These are phyloP conservation scores for Hucho hucho DNA, from an alignment of 2,113 vertebrate genomes.

Conservation along the genomic window DNA sequence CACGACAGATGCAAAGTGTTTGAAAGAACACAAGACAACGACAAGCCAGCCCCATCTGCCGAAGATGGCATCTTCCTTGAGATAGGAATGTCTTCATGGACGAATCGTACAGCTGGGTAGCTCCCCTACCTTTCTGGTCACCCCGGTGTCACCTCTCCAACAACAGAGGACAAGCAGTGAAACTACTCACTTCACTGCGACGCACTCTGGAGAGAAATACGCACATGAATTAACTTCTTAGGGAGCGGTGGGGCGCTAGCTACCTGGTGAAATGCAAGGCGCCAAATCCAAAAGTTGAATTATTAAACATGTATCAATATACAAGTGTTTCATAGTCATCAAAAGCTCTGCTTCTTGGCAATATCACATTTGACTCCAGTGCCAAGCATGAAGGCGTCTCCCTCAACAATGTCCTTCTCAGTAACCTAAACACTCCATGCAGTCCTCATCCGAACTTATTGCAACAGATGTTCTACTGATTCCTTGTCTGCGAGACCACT, in stretches of 20 bases:
- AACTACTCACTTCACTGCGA: background rate
- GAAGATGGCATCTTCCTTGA: background rate
- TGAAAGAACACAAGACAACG: background rate
- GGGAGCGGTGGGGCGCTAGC: too few species aligned
- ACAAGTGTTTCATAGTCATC: too few species aligned
- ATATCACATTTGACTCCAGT: too few species aligned
- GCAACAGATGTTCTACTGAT: slow-evolving; percentile 21
- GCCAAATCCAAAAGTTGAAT: too few species aligned
- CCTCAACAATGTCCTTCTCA: slow-evolving; percentile 9
- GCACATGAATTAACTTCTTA: background rate
- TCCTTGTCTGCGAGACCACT: slow-evolving; percentile 2
- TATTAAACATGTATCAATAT: too few species aligned
- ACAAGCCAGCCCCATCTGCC: background rate
- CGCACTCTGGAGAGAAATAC: slow-evolving; percentile 2
- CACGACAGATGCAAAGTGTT: background rate
- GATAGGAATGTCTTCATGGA: background rate
- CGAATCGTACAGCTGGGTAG: too few species aligned
- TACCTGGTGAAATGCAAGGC: too few species aligned
- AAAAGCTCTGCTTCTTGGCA: too few species aligned
- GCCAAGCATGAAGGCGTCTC: background rate
- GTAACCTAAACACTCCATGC: background rate
- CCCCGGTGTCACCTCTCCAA: background rate
- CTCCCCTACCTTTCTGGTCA: background rate
- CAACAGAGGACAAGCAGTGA: background rate
- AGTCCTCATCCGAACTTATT: slow-evolving; percentile 2